A percentile compares a stretch with the other conserved stretches of the same genome.
phyloP scores from a whole-genome alignment of 2,113 vertebrate genomes.

The Gallinago media region DNA sequence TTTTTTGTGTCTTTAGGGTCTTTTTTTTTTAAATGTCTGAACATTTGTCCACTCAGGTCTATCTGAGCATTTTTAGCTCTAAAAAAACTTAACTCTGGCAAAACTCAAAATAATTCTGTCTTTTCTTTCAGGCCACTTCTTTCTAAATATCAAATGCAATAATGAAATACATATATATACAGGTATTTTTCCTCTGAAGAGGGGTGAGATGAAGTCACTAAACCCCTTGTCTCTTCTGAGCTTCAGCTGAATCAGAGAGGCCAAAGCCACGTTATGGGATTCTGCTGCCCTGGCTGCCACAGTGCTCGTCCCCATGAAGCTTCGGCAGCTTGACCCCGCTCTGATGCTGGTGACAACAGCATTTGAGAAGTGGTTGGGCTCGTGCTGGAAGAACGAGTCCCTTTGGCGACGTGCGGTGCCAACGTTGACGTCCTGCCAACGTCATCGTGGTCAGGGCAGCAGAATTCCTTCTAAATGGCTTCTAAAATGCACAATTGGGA shows the following conservation, averaged over 20 bases:
- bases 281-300: background rate
- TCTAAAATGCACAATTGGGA: background rate
- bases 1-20: background rate
- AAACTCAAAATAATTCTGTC: background rate
- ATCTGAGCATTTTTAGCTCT: background rate
- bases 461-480: background rate
- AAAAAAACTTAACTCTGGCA: background rate
- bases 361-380: background rate
- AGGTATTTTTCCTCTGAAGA: rapidly evolving
- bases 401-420: rapidly evolving
- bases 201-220: background rate
- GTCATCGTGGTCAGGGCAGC: background rate
- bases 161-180: background rate
- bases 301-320: rapidly evolving
- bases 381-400: rapidly evolving
- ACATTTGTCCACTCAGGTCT: background rate
- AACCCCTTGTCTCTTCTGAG: background rate
- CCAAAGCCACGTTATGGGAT: background rate
- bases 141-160: background rate
- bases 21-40: background rate
- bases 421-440: rapidly evolving
- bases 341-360: rapidly evolving
- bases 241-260: background rate
- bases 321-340: background rate
- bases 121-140: background rate